Conservation (phyloP, 2,113 vertebrate genomes). For the Grammomys dolichurus region DNA sequence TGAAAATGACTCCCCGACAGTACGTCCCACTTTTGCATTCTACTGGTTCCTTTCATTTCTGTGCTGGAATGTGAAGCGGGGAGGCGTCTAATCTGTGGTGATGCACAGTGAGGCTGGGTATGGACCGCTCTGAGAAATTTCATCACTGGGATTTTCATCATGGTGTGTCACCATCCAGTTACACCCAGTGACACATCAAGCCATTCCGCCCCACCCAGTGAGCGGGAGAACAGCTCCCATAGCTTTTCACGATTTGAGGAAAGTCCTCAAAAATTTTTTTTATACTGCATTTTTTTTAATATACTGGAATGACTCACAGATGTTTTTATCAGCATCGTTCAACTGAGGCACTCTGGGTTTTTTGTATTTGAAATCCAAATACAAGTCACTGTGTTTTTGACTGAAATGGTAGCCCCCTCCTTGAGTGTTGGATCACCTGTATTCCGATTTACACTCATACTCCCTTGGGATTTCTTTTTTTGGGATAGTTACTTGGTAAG, state of each 20-base stretch:
- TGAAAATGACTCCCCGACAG: not conserved
- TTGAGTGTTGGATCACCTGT: conserved; percentile 72
- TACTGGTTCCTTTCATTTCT: conserved; percentile 31
- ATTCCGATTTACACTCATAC: conserved; percentile 66
- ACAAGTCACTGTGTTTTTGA: not conserved
- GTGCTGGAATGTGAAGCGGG: not conserved
- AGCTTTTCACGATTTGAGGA: conserved; percentile 24
- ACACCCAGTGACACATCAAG: not conserved
- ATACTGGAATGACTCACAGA: conserved; percentile 2
- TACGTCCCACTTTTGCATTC: not conserved
- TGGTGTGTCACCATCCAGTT: not conserved
- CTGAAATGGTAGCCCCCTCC: conserved; percentile 43
- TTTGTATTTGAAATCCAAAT: conserved; percentile 48
- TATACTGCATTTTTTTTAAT: too few species aligned
- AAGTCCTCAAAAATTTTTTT: not conserved
- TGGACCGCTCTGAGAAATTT: not conserved
- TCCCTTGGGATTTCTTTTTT: conserved; percentile 73
- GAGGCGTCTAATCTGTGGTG: not conserved
- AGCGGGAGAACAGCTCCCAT: not conserved
- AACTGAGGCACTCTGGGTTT: not conserved
- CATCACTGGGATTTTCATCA: not conserved
- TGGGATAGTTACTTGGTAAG: conserved; percentile 56
- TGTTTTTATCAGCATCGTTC: conserved; percentile 32
- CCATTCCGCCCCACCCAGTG: not conserved
- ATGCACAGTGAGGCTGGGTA: not conserved